Evolutionary conservation across 2,888 invertebrate species (phyloP).

Genomic region (Xiphydria camelus): DNA sequence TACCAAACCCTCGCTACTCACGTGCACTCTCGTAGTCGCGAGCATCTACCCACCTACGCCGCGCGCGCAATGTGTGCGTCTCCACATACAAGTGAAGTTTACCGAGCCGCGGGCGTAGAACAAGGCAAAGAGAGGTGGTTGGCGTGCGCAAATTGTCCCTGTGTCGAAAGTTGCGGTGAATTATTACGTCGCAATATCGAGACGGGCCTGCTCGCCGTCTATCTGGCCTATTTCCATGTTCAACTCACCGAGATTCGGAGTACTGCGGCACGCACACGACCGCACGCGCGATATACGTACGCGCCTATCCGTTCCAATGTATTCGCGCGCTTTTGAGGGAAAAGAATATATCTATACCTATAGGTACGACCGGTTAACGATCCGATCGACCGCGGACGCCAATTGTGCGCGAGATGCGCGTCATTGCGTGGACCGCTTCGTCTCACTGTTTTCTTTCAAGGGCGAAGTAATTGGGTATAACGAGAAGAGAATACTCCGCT

Average conservation of each 20-base stretch:
- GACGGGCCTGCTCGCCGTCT: conserved; percentile 34
- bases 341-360: too few species aligned
- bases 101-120: conserved; percentile 10
- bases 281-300: background rate
- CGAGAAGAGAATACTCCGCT: too few species aligned
- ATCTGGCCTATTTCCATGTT: conserved; percentile 53
- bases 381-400: too few species aligned
- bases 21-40: conserved; percentile 9
- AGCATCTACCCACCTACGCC: too few species aligned
- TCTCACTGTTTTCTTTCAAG: too few species aligned
- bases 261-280: background rate
- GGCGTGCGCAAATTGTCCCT: conserved; percentile 40
- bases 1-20: conserved; percentile 2
- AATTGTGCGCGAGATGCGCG: too few species aligned
- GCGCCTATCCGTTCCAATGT: too few species aligned
- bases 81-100: conserved; percentile 11
- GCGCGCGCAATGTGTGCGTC: too few species aligned
- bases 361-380: too few species aligned
- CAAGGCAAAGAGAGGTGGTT: conserved; percentile 16
- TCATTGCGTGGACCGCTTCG: too few species aligned
- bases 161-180: conserved; percentile 50
- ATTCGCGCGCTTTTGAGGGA: too few species aligned
- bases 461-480: too few species aligned
- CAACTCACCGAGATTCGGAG: background rate
- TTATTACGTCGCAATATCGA: conserved; percentile 52